Percentiles rank a stretch among this genome's conserved stretches.
These are phyloP conservation scores for Scelioninae gen. 1 DNA, from an alignment of 2,888 invertebrate genomes.

Conservation along the genomic window DNA sequence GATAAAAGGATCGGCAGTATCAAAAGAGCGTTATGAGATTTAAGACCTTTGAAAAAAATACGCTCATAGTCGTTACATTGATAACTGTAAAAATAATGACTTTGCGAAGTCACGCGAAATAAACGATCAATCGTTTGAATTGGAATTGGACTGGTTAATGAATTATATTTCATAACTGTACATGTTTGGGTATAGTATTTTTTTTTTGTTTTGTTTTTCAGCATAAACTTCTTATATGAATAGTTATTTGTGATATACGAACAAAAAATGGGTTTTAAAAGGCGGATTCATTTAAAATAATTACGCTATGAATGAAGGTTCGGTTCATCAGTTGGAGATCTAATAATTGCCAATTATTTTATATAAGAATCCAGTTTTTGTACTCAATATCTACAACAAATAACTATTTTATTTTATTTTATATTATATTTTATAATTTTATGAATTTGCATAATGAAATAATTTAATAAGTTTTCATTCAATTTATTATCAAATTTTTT, in stretches of 20 bases:
- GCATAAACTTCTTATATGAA: background rate
- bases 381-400: background rate
- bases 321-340: too few species aligned
- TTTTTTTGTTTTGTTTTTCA: background rate
- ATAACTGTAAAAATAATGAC: constrained; percentile 42
- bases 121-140: constrained; percentile 21
- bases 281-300: background rate
- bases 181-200: background rate
- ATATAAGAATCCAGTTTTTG: too few species aligned
- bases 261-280: background rate
- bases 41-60: constrained; percentile 7
- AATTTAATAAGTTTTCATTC: background rate
- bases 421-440: background rate
- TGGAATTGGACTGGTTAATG: constrained; percentile 24
- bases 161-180: constrained; percentile 24
- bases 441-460: too few species aligned
- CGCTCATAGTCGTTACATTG: background rate
- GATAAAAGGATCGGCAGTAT: constrained; percentile 13
- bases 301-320: background rate
- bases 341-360: too few species aligned
- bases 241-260: constrained; percentile 7
- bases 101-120: constrained; percentile 19
- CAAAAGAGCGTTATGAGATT: constrained; percentile 37
- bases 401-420: background rate
- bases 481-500: background rate